Conservation (phyloP, 23 tunicate species). For the Diplosoma virens region DNA sequence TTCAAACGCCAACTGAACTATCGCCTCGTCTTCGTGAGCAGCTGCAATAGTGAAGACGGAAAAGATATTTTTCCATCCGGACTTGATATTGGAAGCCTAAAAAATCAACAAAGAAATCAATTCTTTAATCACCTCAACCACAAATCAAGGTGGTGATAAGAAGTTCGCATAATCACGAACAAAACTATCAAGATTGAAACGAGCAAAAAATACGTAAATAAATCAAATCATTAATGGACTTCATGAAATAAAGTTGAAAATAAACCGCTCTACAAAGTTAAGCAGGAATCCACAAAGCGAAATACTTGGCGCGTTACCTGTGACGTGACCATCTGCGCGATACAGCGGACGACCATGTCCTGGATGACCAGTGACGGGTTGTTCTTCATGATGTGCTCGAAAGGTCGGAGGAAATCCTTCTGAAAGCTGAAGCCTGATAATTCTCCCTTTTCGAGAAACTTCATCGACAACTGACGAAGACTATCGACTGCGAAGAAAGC, state of each 20-base stretch:
- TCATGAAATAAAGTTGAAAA: no score
- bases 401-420: conserved; percentile 95
- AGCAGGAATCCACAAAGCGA: no score
- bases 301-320: conserved; percentile 36
- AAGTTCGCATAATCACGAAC: no score
- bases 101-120: no score
- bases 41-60: conserved; percentile 88
- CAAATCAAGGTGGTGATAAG: no score
- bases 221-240: no score
- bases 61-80: conserved; percentile 98
- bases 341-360: conserved; percentile 94
- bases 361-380: conserved; percentile 72
- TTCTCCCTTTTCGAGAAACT: conserved; percentile 98
- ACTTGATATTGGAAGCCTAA: conserved; percentile 87
- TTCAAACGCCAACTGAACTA: conserved; percentile 88
- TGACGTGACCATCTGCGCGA: conserved; percentile 81
- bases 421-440: conserved; percentile 94
- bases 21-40: conserved; percentile 64
- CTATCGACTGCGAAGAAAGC: conserved; percentile 95
- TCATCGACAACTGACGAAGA: conserved; percentile 91
- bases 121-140: no score
- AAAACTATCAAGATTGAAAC: background rate
- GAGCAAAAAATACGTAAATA: background rate
- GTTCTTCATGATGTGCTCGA: conserved; percentile 95
- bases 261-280: no score